Conservation (phyloP, 2,888 invertebrate genomes). For the Ophion costatus region DNA sequence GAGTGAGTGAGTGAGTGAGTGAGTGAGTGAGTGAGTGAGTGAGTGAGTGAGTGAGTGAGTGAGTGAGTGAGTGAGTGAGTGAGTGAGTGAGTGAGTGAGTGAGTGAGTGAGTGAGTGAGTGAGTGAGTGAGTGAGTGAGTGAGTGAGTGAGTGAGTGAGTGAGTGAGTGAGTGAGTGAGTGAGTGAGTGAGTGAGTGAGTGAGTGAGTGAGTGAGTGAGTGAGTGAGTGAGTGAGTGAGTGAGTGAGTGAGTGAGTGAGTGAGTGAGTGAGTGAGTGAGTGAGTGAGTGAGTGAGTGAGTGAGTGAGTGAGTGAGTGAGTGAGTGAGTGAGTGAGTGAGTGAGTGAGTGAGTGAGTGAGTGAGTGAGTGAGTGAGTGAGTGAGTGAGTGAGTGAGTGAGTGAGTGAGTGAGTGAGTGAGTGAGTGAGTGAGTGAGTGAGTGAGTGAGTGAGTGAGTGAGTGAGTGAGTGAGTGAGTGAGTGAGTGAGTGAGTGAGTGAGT, state of each 20-base stretch:
- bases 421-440: slow-evolving; percentile 6
- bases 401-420: not conserved
- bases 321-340: not conserved
- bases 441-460: slow-evolving; percentile 18
- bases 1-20: slow-evolving; percentile 6
- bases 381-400: slow-evolving; percentile 14
- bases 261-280: not conserved
- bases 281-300: slow-evolving; percentile 6
- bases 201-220: slow-evolving; percentile 4
- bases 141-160: slow-evolving; percentile 6
- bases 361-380: slow-evolving; percentile 10
- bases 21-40: slow-evolving; percentile 18
- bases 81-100: slow-evolving; percentile 10
- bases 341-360: slow-evolving; percentile 4
- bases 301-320: slow-evolving; percentile 18
- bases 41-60: not conserved
- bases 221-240: slow-evolving; percentile 10
- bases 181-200: not conserved
- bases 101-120: slow-evolving; percentile 14
- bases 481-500: slow-evolving; percentile 4
- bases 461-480: not conserved
- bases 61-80: slow-evolving; percentile 4
- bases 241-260: slow-evolving; percentile 14
- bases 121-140: not conserved
- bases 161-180: slow-evolving; percentile 18